phyloP scores from a whole-genome alignment of 23 tunicate genomes.

The Ascidia mentula region DNA sequence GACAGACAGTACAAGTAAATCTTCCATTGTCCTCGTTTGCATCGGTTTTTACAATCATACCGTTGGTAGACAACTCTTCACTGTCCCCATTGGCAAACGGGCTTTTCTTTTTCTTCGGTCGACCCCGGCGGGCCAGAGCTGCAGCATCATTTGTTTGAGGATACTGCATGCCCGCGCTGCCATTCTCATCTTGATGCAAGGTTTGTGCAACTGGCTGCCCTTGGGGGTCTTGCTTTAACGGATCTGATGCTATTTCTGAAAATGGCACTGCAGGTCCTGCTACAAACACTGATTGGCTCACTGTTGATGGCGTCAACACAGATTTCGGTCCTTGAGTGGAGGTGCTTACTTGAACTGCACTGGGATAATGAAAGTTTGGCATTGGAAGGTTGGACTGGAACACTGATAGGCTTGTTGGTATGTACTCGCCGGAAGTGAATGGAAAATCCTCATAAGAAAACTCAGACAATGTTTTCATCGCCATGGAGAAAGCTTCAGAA shows the following conservation, averaged over 20 bases:
- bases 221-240: background rate
- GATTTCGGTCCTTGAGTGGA: background rate
- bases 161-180: background rate
- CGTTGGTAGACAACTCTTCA: constrained; percentile 1
- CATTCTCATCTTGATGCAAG: background rate
- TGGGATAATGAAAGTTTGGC: constrained; percentile 52
- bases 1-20: constrained; percentile 52
- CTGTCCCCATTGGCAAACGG: constrained; percentile 9
- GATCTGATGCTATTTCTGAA: background rate
- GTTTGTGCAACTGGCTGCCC: background rate
- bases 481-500: constrained; percentile 81
- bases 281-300: background rate
- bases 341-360: constrained; percentile 14
- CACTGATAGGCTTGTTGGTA: constrained; percentile 27
- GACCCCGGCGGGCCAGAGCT: constrained; percentile 20
- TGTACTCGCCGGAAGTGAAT: constrained; percentile 15
- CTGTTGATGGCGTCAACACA: background rate
- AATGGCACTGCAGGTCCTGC: background rate
- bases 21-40: background rate
- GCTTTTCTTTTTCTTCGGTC: constrained; percentile 40
- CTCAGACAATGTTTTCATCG: constrained; percentile 84
- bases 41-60: constrained; percentile 23
- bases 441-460: constrained; percentile 65
- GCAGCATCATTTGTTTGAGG: background rate
- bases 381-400: constrained; percentile 49